Evolutionary conservation across 2,888 invertebrate species (phyloP), one percentile per base, ranked within the genome.

Genomic region (Habrosyne pyritoides): DNA sequence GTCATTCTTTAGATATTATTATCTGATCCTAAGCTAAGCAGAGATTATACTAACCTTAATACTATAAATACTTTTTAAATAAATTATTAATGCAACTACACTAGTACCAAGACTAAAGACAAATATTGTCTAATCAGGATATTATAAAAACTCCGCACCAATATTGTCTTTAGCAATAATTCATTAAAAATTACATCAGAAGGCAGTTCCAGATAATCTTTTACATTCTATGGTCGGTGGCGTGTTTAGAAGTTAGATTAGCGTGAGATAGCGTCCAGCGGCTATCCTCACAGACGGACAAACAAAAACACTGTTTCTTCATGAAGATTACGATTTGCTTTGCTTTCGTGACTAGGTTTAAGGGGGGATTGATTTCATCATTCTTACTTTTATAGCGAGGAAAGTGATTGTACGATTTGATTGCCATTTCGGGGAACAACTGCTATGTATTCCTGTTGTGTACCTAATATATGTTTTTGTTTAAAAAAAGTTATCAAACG

Each of bases 201-300:
- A 42, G 18, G 18, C 8, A 42, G 42, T 42, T 42, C 42, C 7
- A 42, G 14, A 18, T 18, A 42, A 8, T 2, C n/a, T 1, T 42
- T 42, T 1, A 8, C 14, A 42, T 2, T 42, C 42, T 42, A 60
- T 54, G 21, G 56, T 62, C 57, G 59, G 61, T 78, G 64, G 79
- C 81, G 78, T 79, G 81, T 47, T 51, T 47, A 42, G 42, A 42
- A 42, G 42, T 42, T 42, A 75, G 81, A 80, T 81, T 80, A 56
- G 73, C 83, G 83, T 83, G 83, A 76, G 83, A 83, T 82, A 76
- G 48, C 56, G 53, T 55, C 67, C 61, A 64, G 61, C 28, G 21
- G 28, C 48, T 14, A 28, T 28, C 28, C 50, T 50, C 28, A 67
- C 67, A 59, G 65, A 66, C 68, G 60, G 61, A 73, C 72, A 71